These are phyloP conservation scores for Corythornis leucogaster DNA, from an alignment of 2,797 vertebrate species.

Conservation along the genomic window DNA sequence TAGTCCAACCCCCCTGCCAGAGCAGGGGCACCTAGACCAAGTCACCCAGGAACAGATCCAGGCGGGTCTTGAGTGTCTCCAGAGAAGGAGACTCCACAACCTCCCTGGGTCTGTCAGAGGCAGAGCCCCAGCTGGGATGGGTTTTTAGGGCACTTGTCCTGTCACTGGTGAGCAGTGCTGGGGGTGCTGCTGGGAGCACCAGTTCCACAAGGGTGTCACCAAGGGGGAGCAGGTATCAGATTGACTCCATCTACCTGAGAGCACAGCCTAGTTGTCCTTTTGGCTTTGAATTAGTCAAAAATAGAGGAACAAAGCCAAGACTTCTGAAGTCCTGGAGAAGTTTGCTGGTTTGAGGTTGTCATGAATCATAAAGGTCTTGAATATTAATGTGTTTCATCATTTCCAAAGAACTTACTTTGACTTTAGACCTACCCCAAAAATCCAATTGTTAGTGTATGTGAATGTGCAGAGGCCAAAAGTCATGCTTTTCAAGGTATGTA, in stretches of 20 bases:
- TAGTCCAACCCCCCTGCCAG: too few relatives aligned
- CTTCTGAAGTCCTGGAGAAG: background rate
- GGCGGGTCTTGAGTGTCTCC: too few relatives aligned
- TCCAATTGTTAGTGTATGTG: background rate
- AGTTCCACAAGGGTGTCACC: accelerated
- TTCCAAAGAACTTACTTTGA: background rate
- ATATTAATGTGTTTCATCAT: background rate
- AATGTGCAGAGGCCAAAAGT: background rate
- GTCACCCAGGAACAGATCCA: too few relatives aligned
- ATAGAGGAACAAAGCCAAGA: background rate
- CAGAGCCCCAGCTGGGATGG: background rate
- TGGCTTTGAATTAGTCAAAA: background rate
- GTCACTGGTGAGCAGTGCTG: accelerated
- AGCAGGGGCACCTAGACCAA: too few relatives aligned
- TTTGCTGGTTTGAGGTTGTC: background rate
- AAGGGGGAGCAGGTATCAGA: background rate
- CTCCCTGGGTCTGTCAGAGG: background rate
- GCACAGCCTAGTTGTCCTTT: background rate
- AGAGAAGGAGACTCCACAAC: too few relatives aligned
- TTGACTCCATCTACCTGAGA: background rate
- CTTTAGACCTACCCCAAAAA: background rate
- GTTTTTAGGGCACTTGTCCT: background rate
- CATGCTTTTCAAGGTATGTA: background rate
- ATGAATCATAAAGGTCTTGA: background rate
- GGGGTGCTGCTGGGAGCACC: background rate